phyloP scores from a whole-genome alignment of 2,797 vertebrate genomes.

The Rhinoraja longicauda region DNA sequence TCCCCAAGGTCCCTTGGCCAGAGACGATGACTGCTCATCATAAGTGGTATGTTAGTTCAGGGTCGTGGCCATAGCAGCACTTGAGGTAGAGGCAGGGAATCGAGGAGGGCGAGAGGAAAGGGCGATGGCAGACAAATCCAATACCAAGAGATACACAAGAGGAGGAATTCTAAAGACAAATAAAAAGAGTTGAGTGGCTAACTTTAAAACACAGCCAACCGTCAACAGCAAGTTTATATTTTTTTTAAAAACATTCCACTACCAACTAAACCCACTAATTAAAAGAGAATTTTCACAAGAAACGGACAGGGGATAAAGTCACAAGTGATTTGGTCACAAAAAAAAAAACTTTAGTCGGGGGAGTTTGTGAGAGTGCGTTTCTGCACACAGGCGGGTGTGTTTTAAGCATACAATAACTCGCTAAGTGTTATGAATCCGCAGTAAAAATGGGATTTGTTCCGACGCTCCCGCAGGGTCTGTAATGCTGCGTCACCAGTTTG shows the following conservation, averaged over 20 bases:
- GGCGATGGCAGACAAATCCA: too few species aligned
- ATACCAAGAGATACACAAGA: neutral
- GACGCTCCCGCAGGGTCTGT: conserved; percentile 8
- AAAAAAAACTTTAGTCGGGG: conserved; percentile 23
- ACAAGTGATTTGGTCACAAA: conserved; percentile 37
- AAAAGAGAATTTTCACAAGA: conserved; percentile 28
- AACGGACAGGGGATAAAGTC: neutral
- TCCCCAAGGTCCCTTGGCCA: neutral
- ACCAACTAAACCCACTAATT: conserved; percentile 20
- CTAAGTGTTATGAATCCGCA: conserved; percentile 24
- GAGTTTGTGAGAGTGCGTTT: neutral
- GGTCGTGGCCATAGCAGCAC: neutral
- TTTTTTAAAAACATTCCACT: conserved; percentile 12
- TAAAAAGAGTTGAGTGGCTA: neutral
- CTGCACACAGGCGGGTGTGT: neutral
- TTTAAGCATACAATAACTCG: conserved; percentile 33
- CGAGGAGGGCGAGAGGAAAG: neutral
- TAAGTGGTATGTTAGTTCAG: neutral
- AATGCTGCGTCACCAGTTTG: neutral
- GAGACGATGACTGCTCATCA: neutral
- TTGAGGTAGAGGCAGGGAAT: neutral
- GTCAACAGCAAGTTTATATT: neutral
- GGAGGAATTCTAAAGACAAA: conserved; percentile 15
- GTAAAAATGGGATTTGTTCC: conserved; percentile 28
- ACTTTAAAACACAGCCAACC: conserved; percentile 1